phyloP scores from a whole-genome alignment of 2,113 vertebrate species.

The Syngnathus scovelli region DNA sequence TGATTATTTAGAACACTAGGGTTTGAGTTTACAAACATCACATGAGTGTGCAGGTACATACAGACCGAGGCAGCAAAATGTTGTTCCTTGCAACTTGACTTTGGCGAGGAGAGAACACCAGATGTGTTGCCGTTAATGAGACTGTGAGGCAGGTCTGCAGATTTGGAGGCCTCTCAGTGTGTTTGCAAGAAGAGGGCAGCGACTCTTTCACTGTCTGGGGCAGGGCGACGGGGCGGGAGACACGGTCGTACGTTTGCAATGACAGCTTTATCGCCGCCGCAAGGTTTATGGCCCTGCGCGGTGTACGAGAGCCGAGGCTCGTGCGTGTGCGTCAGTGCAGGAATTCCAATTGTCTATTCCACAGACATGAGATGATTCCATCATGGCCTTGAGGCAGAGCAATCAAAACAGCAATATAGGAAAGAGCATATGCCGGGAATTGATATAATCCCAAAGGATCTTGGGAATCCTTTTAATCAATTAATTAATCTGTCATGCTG shows the following conservation, averaged over 20 bases:
- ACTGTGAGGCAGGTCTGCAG: conserved; percentile 20
- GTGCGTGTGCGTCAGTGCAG: conserved; percentile 8
- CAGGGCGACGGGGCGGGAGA: conserved; percentile 30
- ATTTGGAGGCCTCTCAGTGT: conserved; percentile 11
- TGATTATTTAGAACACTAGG: neutral
- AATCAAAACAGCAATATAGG: conserved; percentile 6
- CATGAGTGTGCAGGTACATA: conserved; percentile 35
- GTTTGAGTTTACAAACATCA: neutral
- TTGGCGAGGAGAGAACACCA: conserved; percentile 45
- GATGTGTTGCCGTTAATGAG: conserved; percentile 48
- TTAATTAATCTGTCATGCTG: neutral
- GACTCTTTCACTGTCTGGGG: conserved; percentile 42
- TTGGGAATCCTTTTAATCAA: neutral
- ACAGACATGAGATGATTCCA: conserved; percentile 19
- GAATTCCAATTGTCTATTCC: conserved; percentile 4
- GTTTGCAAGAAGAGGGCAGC: conserved; percentile 2
- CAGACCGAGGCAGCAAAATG: conserved; percentile 15
- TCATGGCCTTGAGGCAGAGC: neutral
- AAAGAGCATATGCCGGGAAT: neutral
- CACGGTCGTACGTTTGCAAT: conserved; percentile 36
- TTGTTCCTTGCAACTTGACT: conserved; percentile 36
- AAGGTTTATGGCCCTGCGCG: conserved; percentile 35
- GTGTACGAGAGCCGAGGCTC: conserved; percentile 11
- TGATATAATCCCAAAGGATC: neutral
- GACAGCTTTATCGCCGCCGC: conserved; percentile 50